Percentiles rank a stretch among this genome's conserved stretches.
phyloP scores from a whole-genome alignment of 2,797 vertebrate species.

The Peromyscus nudipes region DNA sequence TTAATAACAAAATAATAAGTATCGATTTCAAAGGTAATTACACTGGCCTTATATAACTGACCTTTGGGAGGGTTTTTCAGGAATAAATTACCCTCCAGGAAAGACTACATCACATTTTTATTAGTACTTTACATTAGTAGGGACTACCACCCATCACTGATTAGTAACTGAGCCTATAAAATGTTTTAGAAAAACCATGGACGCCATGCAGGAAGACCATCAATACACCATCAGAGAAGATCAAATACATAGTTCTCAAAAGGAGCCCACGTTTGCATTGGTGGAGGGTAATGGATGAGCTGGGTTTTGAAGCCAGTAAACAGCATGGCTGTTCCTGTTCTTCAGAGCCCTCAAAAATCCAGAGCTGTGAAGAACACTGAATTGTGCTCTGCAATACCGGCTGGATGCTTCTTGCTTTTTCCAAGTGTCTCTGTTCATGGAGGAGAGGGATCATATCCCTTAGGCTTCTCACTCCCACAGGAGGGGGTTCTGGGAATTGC shows the following conservation, averaged over 20 bases:
- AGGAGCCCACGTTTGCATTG: rapidly evolving
- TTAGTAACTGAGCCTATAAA: neutral
- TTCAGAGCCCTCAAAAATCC: neutral
- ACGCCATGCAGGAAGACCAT: neutral
- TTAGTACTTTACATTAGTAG: neutral
- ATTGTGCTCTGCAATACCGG: neutral
- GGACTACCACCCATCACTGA: neutral
- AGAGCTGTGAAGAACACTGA: neutral
- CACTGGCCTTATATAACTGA: constrained; percentile 9
- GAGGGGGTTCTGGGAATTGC: neutral
- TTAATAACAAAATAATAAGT: neutral
- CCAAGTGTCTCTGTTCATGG: neutral
- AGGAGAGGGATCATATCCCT: neutral
- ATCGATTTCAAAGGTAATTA: constrained; percentile 8
- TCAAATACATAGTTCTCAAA: neutral
- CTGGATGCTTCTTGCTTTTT: neutral
- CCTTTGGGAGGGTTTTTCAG: neutral
- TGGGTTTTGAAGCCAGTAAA: neutral
- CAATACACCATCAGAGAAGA: neutral
- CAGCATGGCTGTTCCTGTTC: neutral
- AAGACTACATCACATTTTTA: neutral
- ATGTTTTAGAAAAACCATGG: constrained; percentile 33
- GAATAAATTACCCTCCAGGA: constrained; percentile 30
- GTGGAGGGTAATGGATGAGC: neutral
- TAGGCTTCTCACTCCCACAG: neutral